A percentile compares a stretch with the other conserved stretches of the same genome.
phyloP scores from a whole-genome alignment of 92 coral and sea anemone genomes.

The Umimayanthus kanabou region DNA sequence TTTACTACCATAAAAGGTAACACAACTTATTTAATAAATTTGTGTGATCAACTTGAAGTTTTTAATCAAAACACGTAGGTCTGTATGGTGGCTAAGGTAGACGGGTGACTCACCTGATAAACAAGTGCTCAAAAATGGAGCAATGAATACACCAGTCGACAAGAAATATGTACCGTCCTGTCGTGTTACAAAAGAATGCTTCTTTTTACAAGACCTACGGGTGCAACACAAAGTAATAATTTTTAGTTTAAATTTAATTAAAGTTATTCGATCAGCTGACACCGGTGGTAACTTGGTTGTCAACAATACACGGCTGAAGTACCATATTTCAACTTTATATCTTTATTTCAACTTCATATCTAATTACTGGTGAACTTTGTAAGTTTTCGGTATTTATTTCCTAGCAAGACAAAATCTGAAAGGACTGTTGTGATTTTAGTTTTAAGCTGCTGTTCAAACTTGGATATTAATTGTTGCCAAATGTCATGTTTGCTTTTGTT shows the following conservation, averaged over 20 bases:
- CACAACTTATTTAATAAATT: neutral
- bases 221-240: neutral
- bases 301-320: neutral
- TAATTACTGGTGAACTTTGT: neutral
- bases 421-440: neutral
- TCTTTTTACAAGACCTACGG: neutral
- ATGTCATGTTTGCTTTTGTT: neutral
- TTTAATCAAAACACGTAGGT: no score
- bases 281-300: no score
- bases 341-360: neutral
- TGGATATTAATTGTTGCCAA: neutral
- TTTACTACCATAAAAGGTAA: neutral
- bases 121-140: neutral
- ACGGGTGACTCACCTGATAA: neutral
- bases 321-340: neutral
- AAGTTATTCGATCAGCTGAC: no score
- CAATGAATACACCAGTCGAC: no score
- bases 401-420: neutral
- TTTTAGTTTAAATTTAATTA: neutral
- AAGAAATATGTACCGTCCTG: no score
- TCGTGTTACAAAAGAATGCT: neutral
- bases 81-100: no score
- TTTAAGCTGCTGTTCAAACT: no score
- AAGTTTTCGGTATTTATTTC: neutral
- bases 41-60: neutral